Percentiles rank a stretch among this genome's conserved stretches.
Evolutionary conservation across 2,797 vertebrate genomes (phyloP).

Genomic region (Aphelocoma californica): DNA sequence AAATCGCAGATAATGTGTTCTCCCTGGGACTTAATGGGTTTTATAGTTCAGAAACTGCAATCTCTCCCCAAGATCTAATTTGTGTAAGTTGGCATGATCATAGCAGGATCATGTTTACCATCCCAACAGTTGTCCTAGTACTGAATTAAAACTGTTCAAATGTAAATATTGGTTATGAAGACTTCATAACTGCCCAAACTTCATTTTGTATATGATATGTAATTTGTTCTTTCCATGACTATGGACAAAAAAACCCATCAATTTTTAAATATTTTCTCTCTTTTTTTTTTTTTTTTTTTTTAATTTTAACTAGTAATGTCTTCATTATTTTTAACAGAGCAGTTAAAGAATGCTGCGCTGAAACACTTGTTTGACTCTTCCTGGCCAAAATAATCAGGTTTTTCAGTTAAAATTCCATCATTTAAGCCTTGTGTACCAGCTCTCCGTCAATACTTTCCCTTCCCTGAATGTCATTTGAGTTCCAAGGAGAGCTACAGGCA

Average conservation of each 20-base stretch:
- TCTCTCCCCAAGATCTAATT: neutral
- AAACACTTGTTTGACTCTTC: neutral
- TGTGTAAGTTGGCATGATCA: neutral
- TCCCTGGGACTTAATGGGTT: neutral
- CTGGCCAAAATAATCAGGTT: neutral
- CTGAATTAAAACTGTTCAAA: neutral
- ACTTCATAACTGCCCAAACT: neutral
- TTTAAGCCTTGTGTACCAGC: neutral
- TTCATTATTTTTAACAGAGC: neutral
- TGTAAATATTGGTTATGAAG: neutral
- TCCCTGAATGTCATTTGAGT: neutral
- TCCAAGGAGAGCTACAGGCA: neutral
- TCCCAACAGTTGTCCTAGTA: neutral
- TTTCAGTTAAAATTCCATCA: neutral
- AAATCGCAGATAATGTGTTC: constrained; percentile 11
- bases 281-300: neutral
- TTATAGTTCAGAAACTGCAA: neutral
- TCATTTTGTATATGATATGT: neutral
- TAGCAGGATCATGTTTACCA: neutral
- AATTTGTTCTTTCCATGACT: neutral
- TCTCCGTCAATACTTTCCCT: neutral
- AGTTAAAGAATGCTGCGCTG: neutral
- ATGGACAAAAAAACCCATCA: neutral
- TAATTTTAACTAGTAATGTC: neutral
- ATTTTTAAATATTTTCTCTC: neutral